These are phyloP conservation scores for Ommatoiulus sabulosus DNA, from an alignment of 2,888 invertebrate species.

Conservation along the genomic window DNA sequence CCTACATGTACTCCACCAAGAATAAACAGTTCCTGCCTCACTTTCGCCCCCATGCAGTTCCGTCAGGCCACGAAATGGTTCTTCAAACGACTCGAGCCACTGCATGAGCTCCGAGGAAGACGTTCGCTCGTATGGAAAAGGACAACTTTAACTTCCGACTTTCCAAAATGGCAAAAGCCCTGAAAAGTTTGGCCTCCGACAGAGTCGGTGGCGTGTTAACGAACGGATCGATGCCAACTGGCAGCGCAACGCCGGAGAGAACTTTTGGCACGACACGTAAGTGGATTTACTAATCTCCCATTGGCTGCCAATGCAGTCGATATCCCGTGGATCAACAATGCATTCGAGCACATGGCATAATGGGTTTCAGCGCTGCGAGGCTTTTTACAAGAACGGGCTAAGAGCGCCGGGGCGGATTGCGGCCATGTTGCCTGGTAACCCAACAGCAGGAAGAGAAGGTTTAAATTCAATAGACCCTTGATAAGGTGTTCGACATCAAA, in stretches of 20 bases:
- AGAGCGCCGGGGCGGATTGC: conserved; percentile 18
- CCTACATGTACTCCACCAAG: not conserved
- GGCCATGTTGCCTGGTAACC: conserved; percentile 34
- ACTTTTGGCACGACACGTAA: conserved; percentile 27
- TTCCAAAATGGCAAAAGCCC: not conserved
- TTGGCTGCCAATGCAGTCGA: conserved; percentile 34
- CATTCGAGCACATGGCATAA: conserved; percentile 34
- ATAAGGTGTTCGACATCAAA: conserved; percentile 34
- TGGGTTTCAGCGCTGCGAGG: conserved; percentile 27
- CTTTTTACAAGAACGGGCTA: conserved; percentile 7
- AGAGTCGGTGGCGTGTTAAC: conserved; percentile 8
- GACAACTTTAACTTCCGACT: not conserved
- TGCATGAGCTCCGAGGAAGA: not conserved
- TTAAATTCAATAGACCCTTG: conserved; percentile 28
- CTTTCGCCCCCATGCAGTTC: not conserved
- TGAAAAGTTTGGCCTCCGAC: conserved; percentile 17
- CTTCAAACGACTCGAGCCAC: too few relatives aligned
- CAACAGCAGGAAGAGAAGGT: conserved; percentile 34
- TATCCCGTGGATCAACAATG: conserved; percentile 28
- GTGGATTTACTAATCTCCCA: conserved; percentile 27
- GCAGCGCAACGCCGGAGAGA: not conserved
- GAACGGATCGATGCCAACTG: conserved; percentile 14
- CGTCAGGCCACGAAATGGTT: not conserved
- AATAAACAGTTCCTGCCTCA: not conserved
- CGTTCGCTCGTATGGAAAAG: not conserved